Conservation (phyloP, 2,888 invertebrate species). For the Nematopogon swammerdamellus region DNA sequence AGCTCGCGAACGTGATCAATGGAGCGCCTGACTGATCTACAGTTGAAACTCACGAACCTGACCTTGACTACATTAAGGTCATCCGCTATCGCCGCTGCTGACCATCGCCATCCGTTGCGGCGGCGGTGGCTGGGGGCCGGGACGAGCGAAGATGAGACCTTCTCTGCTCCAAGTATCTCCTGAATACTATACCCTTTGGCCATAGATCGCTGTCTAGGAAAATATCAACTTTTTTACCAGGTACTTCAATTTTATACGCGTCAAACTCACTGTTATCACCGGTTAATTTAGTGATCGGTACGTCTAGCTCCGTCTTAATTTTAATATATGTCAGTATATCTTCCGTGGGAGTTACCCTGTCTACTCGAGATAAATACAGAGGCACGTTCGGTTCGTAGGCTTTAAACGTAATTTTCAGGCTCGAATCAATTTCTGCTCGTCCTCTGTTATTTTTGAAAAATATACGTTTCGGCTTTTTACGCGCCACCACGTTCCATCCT, state of each 20-base stretch:
- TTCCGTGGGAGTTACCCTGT: not conserved
- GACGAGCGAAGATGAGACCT: no score
- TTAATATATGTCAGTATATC: not conserved
- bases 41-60: conserved; percentile 13
- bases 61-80: no score
- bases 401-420: not conserved
- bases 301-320: not conserved
- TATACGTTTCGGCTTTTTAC: not conserved
- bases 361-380: not conserved
- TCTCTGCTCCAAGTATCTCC: no score
- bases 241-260: not conserved
- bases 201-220: no score
- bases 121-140: no score
- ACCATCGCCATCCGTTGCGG: no score
- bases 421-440: not conserved
- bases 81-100: no score
- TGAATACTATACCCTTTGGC: no score
- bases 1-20: conserved; percentile 10
- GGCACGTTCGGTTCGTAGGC: not conserved
- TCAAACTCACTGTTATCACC: not conserved
- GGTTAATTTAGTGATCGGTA: not conserved
- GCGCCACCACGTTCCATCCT: not conserved
- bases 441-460: not conserved
- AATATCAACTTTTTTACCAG: not conserved
- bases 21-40: conserved; percentile 13